Conservation (phyloP, 2,888 invertebrate species). For the Lithophane leautieri region DNA sequence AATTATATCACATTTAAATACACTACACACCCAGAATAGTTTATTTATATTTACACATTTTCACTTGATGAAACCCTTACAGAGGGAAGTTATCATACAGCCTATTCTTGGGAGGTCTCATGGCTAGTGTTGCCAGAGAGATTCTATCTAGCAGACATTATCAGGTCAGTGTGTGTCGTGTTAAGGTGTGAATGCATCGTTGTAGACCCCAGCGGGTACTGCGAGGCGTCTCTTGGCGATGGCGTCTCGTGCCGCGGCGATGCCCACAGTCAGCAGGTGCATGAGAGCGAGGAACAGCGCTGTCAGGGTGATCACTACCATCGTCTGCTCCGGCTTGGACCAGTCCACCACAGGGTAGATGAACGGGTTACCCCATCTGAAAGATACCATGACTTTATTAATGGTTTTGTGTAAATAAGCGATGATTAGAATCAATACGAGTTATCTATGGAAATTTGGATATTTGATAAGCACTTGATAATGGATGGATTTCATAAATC, state of each 20-base stretch:
- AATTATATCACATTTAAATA: constrained; percentile 63
- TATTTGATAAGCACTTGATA: constrained; percentile 39
- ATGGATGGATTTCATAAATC: background rate
- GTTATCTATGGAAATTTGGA: constrained; percentile 9
- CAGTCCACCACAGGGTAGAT: constrained; percentile 96
- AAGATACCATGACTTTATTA: constrained; percentile 65
- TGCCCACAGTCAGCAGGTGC: constrained; percentile 91
- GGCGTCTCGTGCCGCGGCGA: constrained; percentile 89
- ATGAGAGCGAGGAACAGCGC: constrained; percentile 92
- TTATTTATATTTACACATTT: constrained; percentile 20
- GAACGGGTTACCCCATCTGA: constrained; percentile 92
- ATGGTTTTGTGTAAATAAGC: background rate
- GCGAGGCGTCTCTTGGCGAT: constrained; percentile 73
- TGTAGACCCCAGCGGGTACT: constrained; percentile 79
- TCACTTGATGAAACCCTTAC: constrained; percentile 9
- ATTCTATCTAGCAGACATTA: constrained; percentile 9
- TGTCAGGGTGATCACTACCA: constrained; percentile 92
- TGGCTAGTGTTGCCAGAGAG: constrained; percentile 13
- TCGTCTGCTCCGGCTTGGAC: constrained; percentile 92
- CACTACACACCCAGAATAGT: constrained; percentile 46
- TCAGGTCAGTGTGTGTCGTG: background rate
- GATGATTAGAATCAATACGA: constrained; percentile 12
- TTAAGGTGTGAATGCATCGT: constrained; percentile 82
- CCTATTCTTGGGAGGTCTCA: constrained; percentile 33
- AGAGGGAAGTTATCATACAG: constrained; percentile 15